Percentiles rank a stretch among this genome's conserved stretches.
Conservation (phyloP, 1,140 invertebrate species). For the Bombus waltoni region DNA sequence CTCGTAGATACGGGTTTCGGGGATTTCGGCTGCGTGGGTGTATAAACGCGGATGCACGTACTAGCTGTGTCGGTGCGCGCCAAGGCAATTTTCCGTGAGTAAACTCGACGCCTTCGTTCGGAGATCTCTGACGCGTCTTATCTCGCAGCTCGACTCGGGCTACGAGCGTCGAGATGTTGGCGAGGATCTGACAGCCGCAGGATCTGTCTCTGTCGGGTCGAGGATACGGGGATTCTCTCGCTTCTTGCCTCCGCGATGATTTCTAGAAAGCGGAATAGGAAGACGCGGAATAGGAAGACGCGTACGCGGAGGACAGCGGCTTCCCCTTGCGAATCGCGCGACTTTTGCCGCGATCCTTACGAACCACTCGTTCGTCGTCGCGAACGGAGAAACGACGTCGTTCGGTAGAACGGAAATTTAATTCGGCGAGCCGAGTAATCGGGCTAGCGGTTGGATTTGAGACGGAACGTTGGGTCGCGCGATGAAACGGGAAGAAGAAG, state of each 20-base stretch:
- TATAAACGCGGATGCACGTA: not conserved
- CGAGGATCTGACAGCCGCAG: slow-evolving; percentile 53
- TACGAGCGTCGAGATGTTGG: slow-evolving; percentile 30
- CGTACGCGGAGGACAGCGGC: slow-evolving; percentile 3
- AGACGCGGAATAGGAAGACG: not conserved
- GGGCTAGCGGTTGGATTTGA: too few relatives aligned
- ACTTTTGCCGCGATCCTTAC: slow-evolving; percentile 5
- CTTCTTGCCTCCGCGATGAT: slow-evolving; percentile 34
- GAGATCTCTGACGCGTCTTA: slow-evolving; percentile 59
- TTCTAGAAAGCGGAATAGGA: slow-evolving; percentile 27
- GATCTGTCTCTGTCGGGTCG: slow-evolving; percentile 55
- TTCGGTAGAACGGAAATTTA: too few relatives aligned
- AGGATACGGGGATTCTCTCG: slow-evolving; percentile 55
- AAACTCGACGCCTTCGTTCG: slow-evolving; percentile 62
- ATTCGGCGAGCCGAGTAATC: too few relatives aligned
- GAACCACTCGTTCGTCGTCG: not conserved
- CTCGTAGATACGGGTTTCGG: not conserved
- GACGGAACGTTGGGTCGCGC: too few relatives aligned
- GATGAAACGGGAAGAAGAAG: not conserved
- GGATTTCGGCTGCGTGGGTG: too few relatives aligned
- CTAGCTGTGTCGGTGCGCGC: not conserved
- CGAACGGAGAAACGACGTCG: too few relatives aligned
- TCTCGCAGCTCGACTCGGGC: slow-evolving; percentile 51
- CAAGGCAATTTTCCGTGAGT: slow-evolving; percentile 66
- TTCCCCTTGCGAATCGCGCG: slow-evolving; percentile 41